Conservation (phyloP, 2,888 invertebrate species). For the Gandaritis pyraliata region DNA sequence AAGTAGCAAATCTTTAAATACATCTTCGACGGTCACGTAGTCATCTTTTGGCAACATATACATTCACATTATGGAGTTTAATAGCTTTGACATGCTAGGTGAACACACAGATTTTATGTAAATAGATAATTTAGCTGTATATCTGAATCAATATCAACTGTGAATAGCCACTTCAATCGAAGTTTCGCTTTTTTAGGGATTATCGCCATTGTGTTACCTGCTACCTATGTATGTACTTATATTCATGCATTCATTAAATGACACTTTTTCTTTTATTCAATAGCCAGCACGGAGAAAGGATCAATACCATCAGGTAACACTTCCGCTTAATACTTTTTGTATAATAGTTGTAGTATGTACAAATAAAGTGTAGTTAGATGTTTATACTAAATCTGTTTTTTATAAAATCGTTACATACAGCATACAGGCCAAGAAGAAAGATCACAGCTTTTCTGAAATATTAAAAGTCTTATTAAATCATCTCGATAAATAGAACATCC, state of each 20-base stretch:
- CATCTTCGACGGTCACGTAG: no score
- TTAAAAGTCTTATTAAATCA: conserved; percentile 16
- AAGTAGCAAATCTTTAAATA: no score
- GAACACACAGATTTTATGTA: no score
- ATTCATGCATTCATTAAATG: conserved; percentile 32
- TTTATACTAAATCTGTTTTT: no score
- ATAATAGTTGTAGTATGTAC: background rate
- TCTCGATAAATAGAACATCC: conserved; percentile 29
- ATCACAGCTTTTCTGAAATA: no score
- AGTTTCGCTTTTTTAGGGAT: conserved; percentile 12
- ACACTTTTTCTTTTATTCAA: conserved; percentile 30
- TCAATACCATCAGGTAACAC: conserved; percentile 33
- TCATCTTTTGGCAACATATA: no score
- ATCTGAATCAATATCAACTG: background rate
- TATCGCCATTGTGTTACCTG: conserved; percentile 14
- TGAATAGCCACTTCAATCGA: background rate
- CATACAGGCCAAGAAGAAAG: no score
- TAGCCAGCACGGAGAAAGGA: conserved; percentile 37
- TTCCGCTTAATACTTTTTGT: conserved; percentile 10
- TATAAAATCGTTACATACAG: no score
- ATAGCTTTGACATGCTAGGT: no score
- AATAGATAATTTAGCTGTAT: no score
- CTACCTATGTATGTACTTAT: conserved; percentile 9
- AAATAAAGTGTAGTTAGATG: no score
- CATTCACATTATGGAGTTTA: no score